Evolutionary conservation across 2,113 vertebrate species (phyloP).

Genomic region (Gallinago undulata): DNA sequence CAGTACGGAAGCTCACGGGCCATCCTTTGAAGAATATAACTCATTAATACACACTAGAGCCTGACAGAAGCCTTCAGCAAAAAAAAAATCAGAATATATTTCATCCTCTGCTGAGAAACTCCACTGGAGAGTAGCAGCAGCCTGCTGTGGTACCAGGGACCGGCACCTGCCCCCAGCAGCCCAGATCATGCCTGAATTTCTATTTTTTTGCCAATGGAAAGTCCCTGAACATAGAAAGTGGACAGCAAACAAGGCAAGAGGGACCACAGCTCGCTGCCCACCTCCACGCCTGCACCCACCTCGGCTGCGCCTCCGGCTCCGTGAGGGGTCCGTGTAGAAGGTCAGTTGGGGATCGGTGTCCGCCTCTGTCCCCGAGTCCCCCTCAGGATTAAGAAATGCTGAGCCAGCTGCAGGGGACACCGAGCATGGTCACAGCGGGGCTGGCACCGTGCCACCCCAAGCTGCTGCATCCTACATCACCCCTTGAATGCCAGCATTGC

Average conservation of each 20-base stretch:
- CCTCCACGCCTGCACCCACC: slow-evolving; percentile 68
- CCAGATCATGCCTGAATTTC: accelerated
- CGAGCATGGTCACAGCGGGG: neutral
- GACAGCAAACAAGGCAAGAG: neutral
- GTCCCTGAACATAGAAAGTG: neutral
- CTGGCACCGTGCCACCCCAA: neutral
- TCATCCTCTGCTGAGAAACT: slow-evolving; percentile 9
- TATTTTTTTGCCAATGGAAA: neutral
- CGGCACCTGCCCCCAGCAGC: accelerated
- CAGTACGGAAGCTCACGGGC: accelerated
- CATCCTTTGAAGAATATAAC: neutral
- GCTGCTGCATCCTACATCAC: neutral
- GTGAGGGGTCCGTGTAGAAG: slow-evolving; percentile 96
- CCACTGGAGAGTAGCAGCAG: neutral
- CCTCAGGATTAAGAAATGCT: slow-evolving; percentile 95
- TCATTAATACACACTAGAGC: slow-evolving; percentile 31
- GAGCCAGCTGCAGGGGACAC: slow-evolving; percentile 84
- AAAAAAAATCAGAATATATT: neutral
- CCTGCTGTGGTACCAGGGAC: neutral
- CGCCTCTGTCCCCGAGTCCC: slow-evolving; percentile 93
- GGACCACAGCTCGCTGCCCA: accelerated
- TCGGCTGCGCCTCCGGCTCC: slow-evolving; percentile 93
- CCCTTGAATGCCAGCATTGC: neutral
- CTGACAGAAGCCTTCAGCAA: slow-evolving; percentile 1
- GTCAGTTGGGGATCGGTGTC: slow-evolving; percentile 98